A percentile compares a stretch with the other conserved stretches of the same genome.
These are phyloP conservation scores for Styela clava DNA, from an alignment of 23 tunicate genomes.

Conservation along the genomic window DNA sequence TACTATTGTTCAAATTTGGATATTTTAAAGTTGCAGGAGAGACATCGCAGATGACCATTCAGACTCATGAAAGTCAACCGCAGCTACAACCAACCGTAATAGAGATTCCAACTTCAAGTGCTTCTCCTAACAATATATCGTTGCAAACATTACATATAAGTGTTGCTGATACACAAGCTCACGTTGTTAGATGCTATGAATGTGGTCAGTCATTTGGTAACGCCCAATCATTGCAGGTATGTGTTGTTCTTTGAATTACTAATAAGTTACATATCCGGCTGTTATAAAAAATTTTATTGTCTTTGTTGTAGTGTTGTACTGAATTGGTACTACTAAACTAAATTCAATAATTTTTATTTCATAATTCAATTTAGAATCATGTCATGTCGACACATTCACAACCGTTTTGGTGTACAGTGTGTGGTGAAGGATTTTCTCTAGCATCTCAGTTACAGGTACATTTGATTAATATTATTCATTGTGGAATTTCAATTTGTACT, in stretches of 20 bases:
- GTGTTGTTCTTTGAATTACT: no score
- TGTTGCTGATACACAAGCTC: slow-evolving; percentile 36
- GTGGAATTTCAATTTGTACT: no score
- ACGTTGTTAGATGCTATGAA: slow-evolving; percentile 78
- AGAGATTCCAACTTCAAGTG: not conserved
- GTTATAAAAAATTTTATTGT: no score
- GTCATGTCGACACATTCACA: slow-evolving; percentile 88
- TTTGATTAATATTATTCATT: not conserved
- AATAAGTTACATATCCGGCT: no score
- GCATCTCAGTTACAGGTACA: slow-evolving; percentile 78
- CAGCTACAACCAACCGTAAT: not conserved
- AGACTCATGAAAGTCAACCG: not conserved
- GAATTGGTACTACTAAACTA: no score
- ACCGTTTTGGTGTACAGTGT: slow-evolving; percentile 96
- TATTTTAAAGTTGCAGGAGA: not conserved
- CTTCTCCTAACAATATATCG: not conserved
- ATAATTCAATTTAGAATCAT: slow-evolving; percentile 48
- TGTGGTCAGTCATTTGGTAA: slow-evolving; percentile 79
- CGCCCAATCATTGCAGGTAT: slow-evolving; percentile 69
- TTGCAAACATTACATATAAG: slow-evolving; percentile 7
- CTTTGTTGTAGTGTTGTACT: no score
- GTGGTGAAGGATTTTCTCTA: slow-evolving; percentile 85
- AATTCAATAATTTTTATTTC: no score
- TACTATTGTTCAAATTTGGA: no score
- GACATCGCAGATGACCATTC: not conserved